These are phyloP conservation scores for Urocitellus parryii DNA, from an alignment of 2,113 vertebrate species.

Conservation along the genomic window DNA sequence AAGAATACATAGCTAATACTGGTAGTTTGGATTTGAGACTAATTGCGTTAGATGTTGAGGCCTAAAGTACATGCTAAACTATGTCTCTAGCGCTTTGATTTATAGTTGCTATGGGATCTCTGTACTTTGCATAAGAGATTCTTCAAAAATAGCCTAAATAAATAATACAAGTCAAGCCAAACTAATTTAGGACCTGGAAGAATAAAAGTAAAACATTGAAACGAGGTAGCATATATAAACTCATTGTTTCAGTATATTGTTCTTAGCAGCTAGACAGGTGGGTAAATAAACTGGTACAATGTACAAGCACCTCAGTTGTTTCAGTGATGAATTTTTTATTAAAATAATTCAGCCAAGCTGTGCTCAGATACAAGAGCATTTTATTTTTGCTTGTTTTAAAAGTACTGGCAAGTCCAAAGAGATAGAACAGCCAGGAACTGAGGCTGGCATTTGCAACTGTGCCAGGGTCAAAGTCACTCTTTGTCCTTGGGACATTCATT, in stretches of 20 bases:
- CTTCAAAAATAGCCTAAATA: neutral
- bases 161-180: neutral
- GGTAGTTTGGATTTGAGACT: neutral
- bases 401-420: slow-evolving; percentile 59
- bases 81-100: neutral
- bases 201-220: neutral
- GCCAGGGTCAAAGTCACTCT: slow-evolving; percentile 72
- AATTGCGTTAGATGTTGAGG: neutral
- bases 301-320: neutral
- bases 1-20: neutral
- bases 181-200: neutral
- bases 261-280: neutral
- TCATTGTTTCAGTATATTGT: slow-evolving; percentile 9
- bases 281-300: neutral
- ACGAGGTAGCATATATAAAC: neutral
- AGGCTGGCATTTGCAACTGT: slow-evolving; percentile 42
- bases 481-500: slow-evolving; percentile 68
- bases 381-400: slow-evolving; percentile 36
- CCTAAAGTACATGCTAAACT: neutral
- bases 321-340: slow-evolving; percentile 19
- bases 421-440: slow-evolving; percentile 24
- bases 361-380: slow-evolving; percentile 40
- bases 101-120: neutral
- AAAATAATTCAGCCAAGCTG: slow-evolving; percentile 52
- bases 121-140: neutral